Evolutionary conservation across 2,888 invertebrate genomes (phyloP).

Genomic region (Spilarctia lutea): DNA sequence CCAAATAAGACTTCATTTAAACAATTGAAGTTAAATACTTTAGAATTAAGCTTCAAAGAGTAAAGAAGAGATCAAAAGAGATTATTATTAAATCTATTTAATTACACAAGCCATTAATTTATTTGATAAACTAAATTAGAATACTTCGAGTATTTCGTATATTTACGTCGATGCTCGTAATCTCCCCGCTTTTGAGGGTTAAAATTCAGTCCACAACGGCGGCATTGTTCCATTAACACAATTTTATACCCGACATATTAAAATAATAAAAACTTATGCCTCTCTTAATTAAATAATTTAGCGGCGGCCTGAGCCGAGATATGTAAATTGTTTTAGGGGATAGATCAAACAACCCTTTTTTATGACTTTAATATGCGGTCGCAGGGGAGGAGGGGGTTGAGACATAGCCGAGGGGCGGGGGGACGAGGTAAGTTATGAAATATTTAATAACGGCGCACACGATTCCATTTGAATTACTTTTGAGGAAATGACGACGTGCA

Average conservation of each 20-base stretch:
- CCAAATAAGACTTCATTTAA: neutral
- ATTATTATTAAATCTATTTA: constrained; percentile 52
- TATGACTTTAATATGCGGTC: constrained; percentile 87
- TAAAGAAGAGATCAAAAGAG: constrained; percentile 44
- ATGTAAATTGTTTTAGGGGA: constrained; percentile 88
- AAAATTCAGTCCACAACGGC: constrained; percentile 74
- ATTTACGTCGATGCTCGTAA: constrained; percentile 73
- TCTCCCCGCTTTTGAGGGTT: constrained; percentile 70
- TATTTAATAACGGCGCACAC: constrained; percentile 87
- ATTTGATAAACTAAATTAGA: constrained; percentile 64
- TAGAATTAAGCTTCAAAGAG: constrained; percentile 32
- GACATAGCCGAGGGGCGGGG: constrained; percentile 54
- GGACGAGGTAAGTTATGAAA: constrained; percentile 85
- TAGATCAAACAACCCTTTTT: constrained; percentile 88
- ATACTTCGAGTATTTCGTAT: constrained; percentile 62
- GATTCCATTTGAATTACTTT: constrained; percentile 87
- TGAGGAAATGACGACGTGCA: constrained; percentile 84
- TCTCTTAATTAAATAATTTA: constrained; percentile 88
- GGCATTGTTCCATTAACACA: constrained; percentile 85
- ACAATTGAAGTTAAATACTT: constrained; percentile 23
- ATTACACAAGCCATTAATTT: constrained; percentile 57
- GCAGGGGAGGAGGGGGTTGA: constrained; percentile 68
- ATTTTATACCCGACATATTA: constrained; percentile 86
- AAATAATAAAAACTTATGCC: constrained; percentile 88
- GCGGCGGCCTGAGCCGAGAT: constrained; percentile 85